Conservation (phyloP, 2,113 vertebrate species). For the Hippocampus barbouri region DNA sequence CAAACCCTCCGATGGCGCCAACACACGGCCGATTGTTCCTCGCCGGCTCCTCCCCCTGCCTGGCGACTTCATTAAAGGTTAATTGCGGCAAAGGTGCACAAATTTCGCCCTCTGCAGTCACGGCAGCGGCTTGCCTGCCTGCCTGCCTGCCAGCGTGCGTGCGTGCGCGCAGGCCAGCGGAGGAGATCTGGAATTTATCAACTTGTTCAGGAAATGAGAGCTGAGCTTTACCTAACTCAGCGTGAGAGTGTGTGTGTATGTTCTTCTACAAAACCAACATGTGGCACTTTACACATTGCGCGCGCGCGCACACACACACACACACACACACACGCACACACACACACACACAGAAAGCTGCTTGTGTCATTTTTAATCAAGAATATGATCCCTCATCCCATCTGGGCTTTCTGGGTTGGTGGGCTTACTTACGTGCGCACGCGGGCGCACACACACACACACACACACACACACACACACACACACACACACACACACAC, state of each 20-base stretch:
- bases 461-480: constrained; percentile 19
- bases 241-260: constrained; percentile 46
- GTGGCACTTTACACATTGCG: constrained; percentile 31
- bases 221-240: constrained; percentile 34
- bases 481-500: constrained; percentile 29
- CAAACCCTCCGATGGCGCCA: constrained; percentile 30
- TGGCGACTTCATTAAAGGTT: constrained; percentile 74
- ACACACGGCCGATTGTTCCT: constrained; percentile 72
- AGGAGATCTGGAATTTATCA: constrained; percentile 68
- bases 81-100: constrained; percentile 60
- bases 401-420: constrained; percentile 62
- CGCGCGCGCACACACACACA: constrained; percentile 12
- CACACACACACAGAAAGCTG: constrained; percentile 19
- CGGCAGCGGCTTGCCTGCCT: not conserved
- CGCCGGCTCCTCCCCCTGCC: constrained; percentile 43
- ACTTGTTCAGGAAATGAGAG: constrained; percentile 62
- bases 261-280: constrained; percentile 50
- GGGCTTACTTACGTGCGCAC: constrained; percentile 38
- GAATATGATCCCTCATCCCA: constrained; percentile 66
- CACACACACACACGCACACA: constrained; percentile 32
- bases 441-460: constrained; percentile 13
- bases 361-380: constrained; percentile 61
- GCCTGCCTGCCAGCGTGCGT: not conserved
- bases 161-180: constrained; percentile 6
- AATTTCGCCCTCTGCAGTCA: not conserved